Percentiles rank a stretch among this genome's conserved stretches.
Evolutionary conservation across 2,888 invertebrate species (phyloP).

Genomic region (Chrysotoxum bicinctum): DNA sequence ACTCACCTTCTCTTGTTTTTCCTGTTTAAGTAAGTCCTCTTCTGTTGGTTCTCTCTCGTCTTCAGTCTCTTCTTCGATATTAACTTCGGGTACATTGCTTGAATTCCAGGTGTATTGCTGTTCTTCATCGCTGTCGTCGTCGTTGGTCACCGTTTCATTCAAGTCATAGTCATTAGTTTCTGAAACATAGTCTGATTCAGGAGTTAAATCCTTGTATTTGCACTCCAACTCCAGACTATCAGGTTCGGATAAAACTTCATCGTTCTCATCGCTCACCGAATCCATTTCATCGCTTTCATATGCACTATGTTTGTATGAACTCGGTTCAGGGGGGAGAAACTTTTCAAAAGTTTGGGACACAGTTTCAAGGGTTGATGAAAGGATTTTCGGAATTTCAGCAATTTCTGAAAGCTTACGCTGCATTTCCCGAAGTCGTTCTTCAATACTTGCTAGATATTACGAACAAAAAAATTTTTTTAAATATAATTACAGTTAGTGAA

Average conservation of each 20-base stretch:
- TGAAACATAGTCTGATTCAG: constrained; percentile 81
- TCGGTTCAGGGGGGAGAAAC: constrained; percentile 73
- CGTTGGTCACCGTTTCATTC: constrained; percentile 39
- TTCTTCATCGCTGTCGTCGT: constrained; percentile 64
- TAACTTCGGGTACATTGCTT: constrained; percentile 77
- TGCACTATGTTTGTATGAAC: neutral
- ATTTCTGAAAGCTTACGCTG: constrained; percentile 81
- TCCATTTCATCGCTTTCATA: constrained; percentile 60
- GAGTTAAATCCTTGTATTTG: constrained; percentile 76
- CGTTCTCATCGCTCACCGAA: constrained; percentile 61
- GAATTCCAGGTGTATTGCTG: constrained; percentile 79
- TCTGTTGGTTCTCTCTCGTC: constrained; percentile 65
- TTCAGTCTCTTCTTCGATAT: constrained; percentile 75
- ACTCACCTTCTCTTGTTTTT: constrained; percentile 75
- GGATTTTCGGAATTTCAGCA: constrained; percentile 80
- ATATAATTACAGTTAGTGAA: neutral
- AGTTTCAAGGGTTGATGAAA: constrained; percentile 80
- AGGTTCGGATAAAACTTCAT: constrained; percentile 51
- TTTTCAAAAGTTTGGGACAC: constrained; percentile 80
- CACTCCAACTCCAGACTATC: constrained; percentile 58
- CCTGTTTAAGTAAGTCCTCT: constrained; percentile 72
- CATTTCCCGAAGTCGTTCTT: constrained; percentile 79
- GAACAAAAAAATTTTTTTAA: neutral
- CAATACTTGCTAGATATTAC: constrained; percentile 75
- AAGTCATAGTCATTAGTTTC: constrained; percentile 77